phyloP scores from a whole-genome alignment of 1,140 invertebrate species.

The Drosophila repleta region DNA sequence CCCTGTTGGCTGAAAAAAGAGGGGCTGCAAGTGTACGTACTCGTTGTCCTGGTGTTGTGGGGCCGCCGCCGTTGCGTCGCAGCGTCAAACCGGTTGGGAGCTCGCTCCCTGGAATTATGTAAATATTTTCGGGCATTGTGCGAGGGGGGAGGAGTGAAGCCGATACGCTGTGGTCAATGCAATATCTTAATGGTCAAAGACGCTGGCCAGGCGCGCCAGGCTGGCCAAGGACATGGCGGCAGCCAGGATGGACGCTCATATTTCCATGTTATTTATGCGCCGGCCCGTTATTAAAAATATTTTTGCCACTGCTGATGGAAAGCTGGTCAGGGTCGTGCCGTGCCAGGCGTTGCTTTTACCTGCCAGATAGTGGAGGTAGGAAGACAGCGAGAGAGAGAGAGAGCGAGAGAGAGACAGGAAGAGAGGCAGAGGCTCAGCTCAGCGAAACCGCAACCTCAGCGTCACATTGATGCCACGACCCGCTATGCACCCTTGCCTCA shows the following conservation, averaged over 20 bases:
- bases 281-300: conserved; percentile 73
- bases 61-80: conserved; percentile 3
- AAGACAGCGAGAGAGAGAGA: not conserved
- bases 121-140: conserved; percentile 15
- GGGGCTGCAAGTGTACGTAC: conserved; percentile 15
- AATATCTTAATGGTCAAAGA: conserved; percentile 54
- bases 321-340: conserved; percentile 38
- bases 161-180: conserved; percentile 14
- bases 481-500: conserved; percentile 8
- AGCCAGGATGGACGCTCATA: conserved; percentile 42
- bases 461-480: conserved; percentile 47
- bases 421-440: not conserved
- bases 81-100: conserved; percentile 23
- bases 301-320: conserved; percentile 57
- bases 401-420: not conserved
- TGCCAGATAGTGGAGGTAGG: not conserved
- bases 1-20: not conserved
- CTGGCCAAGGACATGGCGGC: conserved; percentile 28
- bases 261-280: conserved; percentile 73
- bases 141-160: not conserved
- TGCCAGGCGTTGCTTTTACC: conserved; percentile 2
- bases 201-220: conserved; percentile 14
- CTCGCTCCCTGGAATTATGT: conserved; percentile 29
- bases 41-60: not conserved
- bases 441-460: conserved; percentile 41